Base-by-base conservation (phyloP, 2,113 vertebrate species). In the Balaeniceps rex region DNA sequence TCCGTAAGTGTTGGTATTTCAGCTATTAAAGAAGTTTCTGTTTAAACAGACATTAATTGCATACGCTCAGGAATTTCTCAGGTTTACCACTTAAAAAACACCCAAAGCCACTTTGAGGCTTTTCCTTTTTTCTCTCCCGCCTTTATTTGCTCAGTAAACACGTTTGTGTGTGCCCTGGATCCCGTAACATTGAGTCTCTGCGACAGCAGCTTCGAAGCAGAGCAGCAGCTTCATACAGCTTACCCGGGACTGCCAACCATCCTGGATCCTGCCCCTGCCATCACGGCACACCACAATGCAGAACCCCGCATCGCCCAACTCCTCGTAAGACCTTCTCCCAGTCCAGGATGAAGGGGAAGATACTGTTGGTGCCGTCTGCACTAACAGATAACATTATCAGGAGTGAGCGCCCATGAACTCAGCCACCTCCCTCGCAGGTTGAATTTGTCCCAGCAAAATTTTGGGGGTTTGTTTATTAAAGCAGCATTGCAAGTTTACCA, bases 91-190 rank as follows among this genome's bases (percentile, higher is more conserved):
- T 94, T 91, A 78, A 91, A 96, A 96, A 94, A 26, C 66, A 81
- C 49, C 88, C 70, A 84, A 91, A 96, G 81, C 87, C 83, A 91
- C 90, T 95, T 76, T 10, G 49, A 95, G 94, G 77, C 54, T 94
- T 94, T 92, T 79, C 66, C 79, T 93, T 95, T 96, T 93, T 89
- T 91, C 80, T 89, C 70, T 82, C 89, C 81, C 21, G 0, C 77
- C 89, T 94, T 93, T 94, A 87, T 97, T 97, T 94, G 84, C 80
- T 96, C 78, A 78, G 87, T 80, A 91, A 96, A 97, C 87, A 89
- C 83, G 42, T 52, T 83, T 72, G 75, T 83, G 89, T 13, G 49
- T 2, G 0, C 69, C 40, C 81, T 72, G 61, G 65, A 89, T 92
- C 90, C 61, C 12, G 2, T 65, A 93, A 84, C 3, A 1, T 33